These are phyloP conservation scores for Sorex maritimensis DNA, from an alignment of 2,797 vertebrate genomes.

Conservation along the genomic window DNA sequence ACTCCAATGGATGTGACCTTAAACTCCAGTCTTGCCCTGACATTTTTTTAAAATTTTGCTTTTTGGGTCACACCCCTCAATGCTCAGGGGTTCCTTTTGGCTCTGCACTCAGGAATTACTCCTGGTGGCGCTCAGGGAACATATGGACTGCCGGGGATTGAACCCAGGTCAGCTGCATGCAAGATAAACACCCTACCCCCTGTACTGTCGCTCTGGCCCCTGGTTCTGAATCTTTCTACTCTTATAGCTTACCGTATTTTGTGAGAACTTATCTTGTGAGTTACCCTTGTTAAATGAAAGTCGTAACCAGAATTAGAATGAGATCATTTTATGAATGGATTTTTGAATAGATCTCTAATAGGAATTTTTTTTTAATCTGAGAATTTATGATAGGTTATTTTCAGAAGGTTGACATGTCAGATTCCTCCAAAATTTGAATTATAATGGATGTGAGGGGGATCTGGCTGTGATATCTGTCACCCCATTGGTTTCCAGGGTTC, in stretches of 20 bases:
- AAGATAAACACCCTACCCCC: no score
- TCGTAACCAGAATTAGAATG: conserved; percentile 45
- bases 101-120: no score
- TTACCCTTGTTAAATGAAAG: background rate
- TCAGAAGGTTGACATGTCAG: conserved; percentile 39
- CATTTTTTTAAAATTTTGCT: background rate
- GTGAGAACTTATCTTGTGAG: conserved; percentile 43
- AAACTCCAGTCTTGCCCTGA: background rate
- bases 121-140: no score
- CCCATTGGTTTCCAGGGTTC: no score
- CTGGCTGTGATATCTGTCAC: no score
- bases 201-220: no score
- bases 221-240: background rate
- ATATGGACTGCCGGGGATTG: no score
- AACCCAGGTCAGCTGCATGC: no score
- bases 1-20: background rate
- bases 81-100: no score
- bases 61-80: no score
- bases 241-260: conserved; percentile 30
- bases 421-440: background rate
- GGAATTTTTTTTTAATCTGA: conserved; percentile 53
- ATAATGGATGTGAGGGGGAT: no score
- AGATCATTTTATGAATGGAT: conserved; percentile 43
- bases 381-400: conserved; percentile 38
- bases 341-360: conserved; percentile 36